Evolutionary conservation across 2,113 vertebrate genomes (phyloP), one percentile per base, ranked within the genome.

Genomic region (Brachypteracias leptosomus): DNA sequence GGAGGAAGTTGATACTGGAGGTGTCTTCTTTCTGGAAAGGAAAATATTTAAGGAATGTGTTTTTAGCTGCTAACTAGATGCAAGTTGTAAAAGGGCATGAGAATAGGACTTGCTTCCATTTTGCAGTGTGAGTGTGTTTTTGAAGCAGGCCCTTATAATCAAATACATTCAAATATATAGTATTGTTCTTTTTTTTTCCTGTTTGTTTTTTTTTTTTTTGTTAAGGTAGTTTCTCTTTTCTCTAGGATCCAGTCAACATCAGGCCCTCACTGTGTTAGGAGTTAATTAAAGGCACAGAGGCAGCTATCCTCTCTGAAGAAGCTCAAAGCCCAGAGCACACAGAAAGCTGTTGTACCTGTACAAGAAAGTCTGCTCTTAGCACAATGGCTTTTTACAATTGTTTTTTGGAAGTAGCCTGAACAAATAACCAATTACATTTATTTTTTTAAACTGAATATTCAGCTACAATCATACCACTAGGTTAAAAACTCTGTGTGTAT

Each of bases 21-120:
- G 22, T 89, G 33, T 85, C 78, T 58, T 73, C 57, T 85, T 87
- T 95, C 89, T 82, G 62, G 70, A 82, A 85, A 87, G 84, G 66
- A 92, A 95, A 94, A 73, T 85, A 92, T 65, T 88, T 85, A 61
- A 93, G 67, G 74, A 91, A 76, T 90, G 74, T 79, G 20, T 7
- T 71, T 81, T 94, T 67, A 78, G 28, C 61, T 79, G 29, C 70
- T 89, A 63, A 84, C 38, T 89, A 42, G 71, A 67, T 63, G 25
- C 65, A 68, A 81, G 25, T 52, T 91, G 17, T 74, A 47, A 88
- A 75, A 36, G n/a, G 62, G n/a, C 36, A 54, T 62, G 62, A 80
- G 67, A 86, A 36, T 9, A 70, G 51, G 31, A 40, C 33, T 82
- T 54, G 36, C 16, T 75, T 95, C 49, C 14, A 13, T 94, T 73